A percentile compares a stretch with the other conserved stretches of the same genome.
Evolutionary conservation across 2,888 invertebrate genomes (phyloP).

Genomic region (Lutraria lutraria): DNA sequence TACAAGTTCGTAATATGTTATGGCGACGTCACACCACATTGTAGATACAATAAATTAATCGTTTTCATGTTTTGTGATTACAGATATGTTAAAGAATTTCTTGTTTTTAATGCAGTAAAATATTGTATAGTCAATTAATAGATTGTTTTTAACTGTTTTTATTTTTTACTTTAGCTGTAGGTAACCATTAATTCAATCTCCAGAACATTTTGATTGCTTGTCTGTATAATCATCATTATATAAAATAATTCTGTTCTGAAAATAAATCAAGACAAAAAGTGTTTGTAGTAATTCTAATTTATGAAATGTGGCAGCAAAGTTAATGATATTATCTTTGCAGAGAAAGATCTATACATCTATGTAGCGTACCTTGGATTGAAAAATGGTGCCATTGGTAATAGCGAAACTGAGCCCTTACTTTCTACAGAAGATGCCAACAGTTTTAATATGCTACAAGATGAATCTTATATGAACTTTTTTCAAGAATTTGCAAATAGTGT

Average conservation of each 20-base stretch:
- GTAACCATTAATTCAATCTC: no score
- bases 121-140: no score
- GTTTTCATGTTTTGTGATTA: no score
- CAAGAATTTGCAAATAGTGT: not conserved
- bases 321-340: conserved; percentile 25
- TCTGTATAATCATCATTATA: no score
- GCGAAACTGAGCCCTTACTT: not conserved
- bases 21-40: no score
- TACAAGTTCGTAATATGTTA: no score
- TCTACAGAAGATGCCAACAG: conserved; percentile 18
- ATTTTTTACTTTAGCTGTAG: no score
- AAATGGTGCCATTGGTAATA: not conserved
- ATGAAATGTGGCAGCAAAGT: not conserved
- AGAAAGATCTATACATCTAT: conserved; percentile 56
- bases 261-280: not conserved
- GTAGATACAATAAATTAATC: no score
- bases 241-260: no score
- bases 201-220: no score
- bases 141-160: no score
- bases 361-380: conserved; percentile 18
- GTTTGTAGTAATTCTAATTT: not conserved
- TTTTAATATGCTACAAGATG: conserved; percentile 54
- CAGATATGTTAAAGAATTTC: not conserved
- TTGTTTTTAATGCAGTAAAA: no score
- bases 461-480: conserved; percentile 3